A percentile compares a stretch with the other conserved stretches of the same genome.
Conservation (phyloP, 2,113 vertebrate species). For the Anguilla rostrata region DNA sequence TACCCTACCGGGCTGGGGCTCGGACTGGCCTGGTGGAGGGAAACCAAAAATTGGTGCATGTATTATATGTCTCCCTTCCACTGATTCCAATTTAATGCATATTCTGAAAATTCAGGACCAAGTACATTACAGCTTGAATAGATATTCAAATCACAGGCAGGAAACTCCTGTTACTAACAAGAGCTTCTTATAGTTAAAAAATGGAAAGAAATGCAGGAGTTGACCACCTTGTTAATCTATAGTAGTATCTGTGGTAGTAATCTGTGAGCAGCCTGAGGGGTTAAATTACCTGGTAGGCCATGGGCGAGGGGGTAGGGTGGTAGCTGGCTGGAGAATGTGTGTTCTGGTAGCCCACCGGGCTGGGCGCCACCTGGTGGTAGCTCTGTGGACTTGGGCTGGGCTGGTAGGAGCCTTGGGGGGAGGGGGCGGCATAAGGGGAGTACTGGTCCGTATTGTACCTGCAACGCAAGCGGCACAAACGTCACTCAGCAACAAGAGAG, state of each 20-base stretch:
- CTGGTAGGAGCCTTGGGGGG: constrained; percentile 92
- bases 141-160: too few species aligned
- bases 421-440: constrained; percentile 86
- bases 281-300: constrained; percentile 86
- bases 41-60: background rate
- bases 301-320: constrained; percentile 89
- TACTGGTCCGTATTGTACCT: constrained; percentile 97
- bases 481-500: background rate
- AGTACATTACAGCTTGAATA: background rate
- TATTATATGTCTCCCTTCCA: too few species aligned
- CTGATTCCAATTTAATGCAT: too few species aligned
- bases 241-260: too few species aligned
- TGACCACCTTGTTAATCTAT: too few species aligned
- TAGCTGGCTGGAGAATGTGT: constrained; percentile 93
- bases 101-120: background rate
- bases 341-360: constrained; percentile 90
- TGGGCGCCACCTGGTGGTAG: constrained; percentile 92
- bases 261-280: too few species aligned
- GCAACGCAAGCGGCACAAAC: constrained; percentile 11
- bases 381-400: constrained; percentile 92
- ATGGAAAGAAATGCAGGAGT: too few species aligned
- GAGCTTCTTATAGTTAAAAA: too few species aligned
- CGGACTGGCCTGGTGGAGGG: constrained; percentile 77
- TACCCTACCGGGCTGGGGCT: constrained; percentile 91
- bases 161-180: too few species aligned